Evolutionary conservation across 2,888 invertebrate genomes (phyloP), one percentile per base, ranked within the genome.

Genomic region (Aleiodes leptofemur): DNA sequence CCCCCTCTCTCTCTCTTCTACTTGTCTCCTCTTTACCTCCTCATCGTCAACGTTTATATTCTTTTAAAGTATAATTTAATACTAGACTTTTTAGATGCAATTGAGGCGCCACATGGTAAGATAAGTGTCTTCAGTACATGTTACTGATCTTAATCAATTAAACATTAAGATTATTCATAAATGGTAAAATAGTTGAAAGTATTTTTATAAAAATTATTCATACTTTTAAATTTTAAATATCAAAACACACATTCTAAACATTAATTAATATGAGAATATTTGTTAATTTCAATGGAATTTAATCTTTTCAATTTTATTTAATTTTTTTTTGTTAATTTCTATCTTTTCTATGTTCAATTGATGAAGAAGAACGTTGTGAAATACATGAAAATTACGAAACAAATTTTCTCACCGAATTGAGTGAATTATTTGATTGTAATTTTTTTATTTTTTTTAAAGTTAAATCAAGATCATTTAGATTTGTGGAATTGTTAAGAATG

Each of bases 31-130:
- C 43, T 38, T 38, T 38, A 38, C 8, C 38, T 38, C 23, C 23
- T 23, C 9, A 43, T 43, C 43, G 43, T 43, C 43, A 43, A 43
- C 43, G 34, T 69, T 69, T 66, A 56, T 69, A 55, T 53, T 64
- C 56, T 74, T 76, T 2, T 56, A 57, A 68, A 74, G 76, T 79
- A 77, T 76, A 77, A 72, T 74, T 74, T 69, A 70, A 69, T 72
- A 71, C 72, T 34, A 43, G 72, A 56, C 57, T 34, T 75, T 74
- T 53, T 73, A 69, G 77, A 76, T 79, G 77, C 57, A 69, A 61
- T 64, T 61, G 16, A 64, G 70, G 70, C 70, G 70, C 74, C 74
- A 74, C 70, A 64, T 70, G 64, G 64, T 7, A 68, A 72, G 77
- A 70, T 64, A 48, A 43, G 64, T 34, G 59, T 48, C 64, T 43